Evolutionary conservation across 2,113 vertebrate genomes (phyloP), one percentile per base, ranked within the genome.

Genomic region (Abramis brama): DNA sequence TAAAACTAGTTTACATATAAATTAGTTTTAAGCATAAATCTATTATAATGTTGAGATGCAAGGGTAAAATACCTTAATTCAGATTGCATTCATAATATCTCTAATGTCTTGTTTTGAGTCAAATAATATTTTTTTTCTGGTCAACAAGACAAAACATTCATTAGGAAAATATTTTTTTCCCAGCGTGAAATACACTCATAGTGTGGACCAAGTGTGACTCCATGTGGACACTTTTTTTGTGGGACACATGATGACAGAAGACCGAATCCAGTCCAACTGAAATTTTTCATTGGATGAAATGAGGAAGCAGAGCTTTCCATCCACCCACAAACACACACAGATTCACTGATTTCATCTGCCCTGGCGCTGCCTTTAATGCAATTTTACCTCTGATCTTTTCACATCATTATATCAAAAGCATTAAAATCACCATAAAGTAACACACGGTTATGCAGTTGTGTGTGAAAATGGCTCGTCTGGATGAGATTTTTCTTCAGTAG

Each of bases 191-290:
- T 21, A 71, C 5, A 39, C 30, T 15, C 39, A 60, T 13, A n/a
- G 45, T 13, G 13, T 80, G 13, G 78, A 64, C n/a, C 36, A 45
- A 64, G 39, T 80, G 78, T 80, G 59, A 80, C 79, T 80, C 77
- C 33, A 64, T 80, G 59, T 80, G 79, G 59, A 43, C 43, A 43
- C 43, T 43, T 43, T 43, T 43, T 43, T 43, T 43, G 8, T 9
- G 43, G 43, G 43, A 43, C 43, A 9, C 43, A 43, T 43, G 6
- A 13, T 79, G 57, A 64, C 7, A 45, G 15, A 62, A 43, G 8
- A 19, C 19, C 55, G 17, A 21, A 33, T 60, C 52, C 21, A 79
- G 60, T 39, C 21, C 19, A 60, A 79, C 2, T 60, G 6, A 25
- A 62, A 62, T 43, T 12, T 47, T 74, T 25, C 3, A 5, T 3